These are phyloP conservation scores for Helicoverpa zea DNA, from an alignment of 1,140 invertebrate species.

Conservation along the genomic window DNA sequence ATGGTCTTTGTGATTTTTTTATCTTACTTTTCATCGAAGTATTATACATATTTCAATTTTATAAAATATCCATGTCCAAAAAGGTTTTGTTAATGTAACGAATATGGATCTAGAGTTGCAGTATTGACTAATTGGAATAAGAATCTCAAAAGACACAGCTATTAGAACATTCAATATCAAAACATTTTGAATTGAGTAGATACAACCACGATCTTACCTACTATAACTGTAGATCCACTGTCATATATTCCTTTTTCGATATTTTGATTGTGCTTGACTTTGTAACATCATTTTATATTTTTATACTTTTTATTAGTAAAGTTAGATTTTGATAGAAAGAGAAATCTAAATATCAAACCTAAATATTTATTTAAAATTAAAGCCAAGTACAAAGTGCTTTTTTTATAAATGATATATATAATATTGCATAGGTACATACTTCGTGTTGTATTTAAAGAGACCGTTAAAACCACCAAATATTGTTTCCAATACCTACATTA, in stretches of 20 bases:
- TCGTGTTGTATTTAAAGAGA: constrained; percentile 75
- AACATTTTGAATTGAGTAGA: not conserved
- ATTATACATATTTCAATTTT: not conserved
- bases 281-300: constrained; percentile 68
- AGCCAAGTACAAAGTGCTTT: constrained; percentile 57
- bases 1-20: not conserved
- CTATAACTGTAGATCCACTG: not conserved
- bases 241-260: constrained; percentile 30
- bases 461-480: constrained; percentile 83
- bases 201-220: too few species aligned
- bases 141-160: constrained; percentile 14
- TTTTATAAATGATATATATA: constrained; percentile 57
- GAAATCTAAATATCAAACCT: constrained; percentile 32
- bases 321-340: constrained; percentile 55
- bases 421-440: constrained; percentile 63
- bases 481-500: constrained; percentile 84
- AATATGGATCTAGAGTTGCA: constrained; percentile 3
- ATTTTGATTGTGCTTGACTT: constrained; percentile 30
- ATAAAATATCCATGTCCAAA: not conserved
- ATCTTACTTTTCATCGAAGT: not conserved
- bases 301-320: constrained; percentile 60
- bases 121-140: not conserved
- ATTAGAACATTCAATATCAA: not conserved
- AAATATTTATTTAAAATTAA: constrained; percentile 49
- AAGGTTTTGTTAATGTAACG: not conserved